Conservation (phyloP, 1,140 invertebrate genomes). For the Thaumatotibia leucotreta region DNA sequence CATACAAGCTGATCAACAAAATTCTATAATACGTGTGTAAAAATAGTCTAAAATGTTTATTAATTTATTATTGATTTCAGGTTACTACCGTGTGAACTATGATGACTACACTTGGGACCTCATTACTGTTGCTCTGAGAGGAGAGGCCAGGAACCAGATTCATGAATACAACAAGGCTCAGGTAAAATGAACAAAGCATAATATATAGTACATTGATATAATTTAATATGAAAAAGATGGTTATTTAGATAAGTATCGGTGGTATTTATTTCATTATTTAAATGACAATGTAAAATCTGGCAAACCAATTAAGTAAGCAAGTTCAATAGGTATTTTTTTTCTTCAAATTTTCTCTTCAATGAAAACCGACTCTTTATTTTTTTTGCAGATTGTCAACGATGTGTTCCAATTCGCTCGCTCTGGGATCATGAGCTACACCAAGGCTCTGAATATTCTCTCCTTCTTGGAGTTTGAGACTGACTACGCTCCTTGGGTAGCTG, state of each 20-base stretch:
- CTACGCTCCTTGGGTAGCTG: constrained; percentile 82
- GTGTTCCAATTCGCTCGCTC: constrained; percentile 80
- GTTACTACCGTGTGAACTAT: constrained; percentile 90
- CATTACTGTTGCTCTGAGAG: constrained; percentile 75
- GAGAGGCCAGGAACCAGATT: constrained; percentile 76
- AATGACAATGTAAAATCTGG: no score
- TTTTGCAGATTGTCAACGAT: constrained; percentile 83
- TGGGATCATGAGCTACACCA: constrained; percentile 66
- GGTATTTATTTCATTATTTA: no score
- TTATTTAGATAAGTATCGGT: no score
- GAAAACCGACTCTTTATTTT: not conserved
- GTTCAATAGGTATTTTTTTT: no score
- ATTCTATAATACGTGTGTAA: not conserved
- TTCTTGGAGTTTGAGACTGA: constrained; percentile 80
- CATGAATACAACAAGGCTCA: constrained; percentile 86
- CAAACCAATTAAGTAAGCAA: no score
- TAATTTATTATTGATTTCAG: constrained; percentile 53
- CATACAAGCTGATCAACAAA: no score
- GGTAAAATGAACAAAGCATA: constrained; percentile 17
- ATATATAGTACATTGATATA: no score
- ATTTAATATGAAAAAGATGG: no score
- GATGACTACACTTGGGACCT: constrained; percentile 82
- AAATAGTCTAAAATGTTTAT: not conserved
- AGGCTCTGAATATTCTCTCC: constrained; percentile 77
- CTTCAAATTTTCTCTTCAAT: no score